Percentiles rank a stretch among this genome's conserved stretches.
Evolutionary conservation across 2,797 vertebrate species (phyloP).

Genomic region (Rhadinocentrus ornatus): DNA sequence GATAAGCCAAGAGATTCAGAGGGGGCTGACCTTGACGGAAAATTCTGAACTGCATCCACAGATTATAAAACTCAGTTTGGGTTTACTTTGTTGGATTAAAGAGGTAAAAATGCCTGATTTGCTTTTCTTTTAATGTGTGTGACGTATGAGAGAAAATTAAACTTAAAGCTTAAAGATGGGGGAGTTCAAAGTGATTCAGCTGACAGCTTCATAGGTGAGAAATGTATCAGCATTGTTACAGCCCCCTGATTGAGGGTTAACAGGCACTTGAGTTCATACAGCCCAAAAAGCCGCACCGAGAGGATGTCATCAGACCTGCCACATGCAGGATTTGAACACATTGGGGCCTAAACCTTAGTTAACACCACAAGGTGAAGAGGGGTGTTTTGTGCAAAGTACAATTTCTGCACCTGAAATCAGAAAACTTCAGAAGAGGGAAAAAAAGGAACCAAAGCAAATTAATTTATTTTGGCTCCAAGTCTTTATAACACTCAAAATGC

Average conservation of each 20-base stretch:
- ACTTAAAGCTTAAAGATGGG: slow-evolving; percentile 16
- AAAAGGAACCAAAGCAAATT: slow-evolving; percentile 7
- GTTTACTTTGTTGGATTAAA: neutral
- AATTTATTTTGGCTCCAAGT: slow-evolving; percentile 16
- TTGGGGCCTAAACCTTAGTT: slow-evolving; percentile 15
- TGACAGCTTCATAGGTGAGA: slow-evolving; percentile 25
- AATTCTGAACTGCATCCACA: slow-evolving; percentile 25
- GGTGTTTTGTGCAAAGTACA: slow-evolving; percentile 14
- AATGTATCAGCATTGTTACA: slow-evolving; percentile 22
- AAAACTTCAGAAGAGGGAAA: slow-evolving; percentile 7
- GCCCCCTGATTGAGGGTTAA: slow-evolving; percentile 21
- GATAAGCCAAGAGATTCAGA: slow-evolving; percentile 26
- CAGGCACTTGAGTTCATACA: slow-evolving; percentile 21
- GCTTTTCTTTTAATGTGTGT: neutral
- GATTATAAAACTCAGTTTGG: slow-evolving; percentile 32
- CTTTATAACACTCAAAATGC: slow-evolving; percentile 7
- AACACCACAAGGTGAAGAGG: slow-evolving; percentile 11
- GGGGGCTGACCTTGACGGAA: slow-evolving; percentile 53
- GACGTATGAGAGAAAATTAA: slow-evolving; percentile 21
- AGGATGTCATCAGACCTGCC: slow-evolving; percentile 22
- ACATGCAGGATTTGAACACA: slow-evolving; percentile 11
- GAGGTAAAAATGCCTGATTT: slow-evolving; percentile 5
- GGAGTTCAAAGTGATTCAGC: slow-evolving; percentile 10
- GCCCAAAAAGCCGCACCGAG: neutral
- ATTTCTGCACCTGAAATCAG: slow-evolving; percentile 21